Conservation (phyloP, 2,113 vertebrate species). For the Charina bottae region DNA sequence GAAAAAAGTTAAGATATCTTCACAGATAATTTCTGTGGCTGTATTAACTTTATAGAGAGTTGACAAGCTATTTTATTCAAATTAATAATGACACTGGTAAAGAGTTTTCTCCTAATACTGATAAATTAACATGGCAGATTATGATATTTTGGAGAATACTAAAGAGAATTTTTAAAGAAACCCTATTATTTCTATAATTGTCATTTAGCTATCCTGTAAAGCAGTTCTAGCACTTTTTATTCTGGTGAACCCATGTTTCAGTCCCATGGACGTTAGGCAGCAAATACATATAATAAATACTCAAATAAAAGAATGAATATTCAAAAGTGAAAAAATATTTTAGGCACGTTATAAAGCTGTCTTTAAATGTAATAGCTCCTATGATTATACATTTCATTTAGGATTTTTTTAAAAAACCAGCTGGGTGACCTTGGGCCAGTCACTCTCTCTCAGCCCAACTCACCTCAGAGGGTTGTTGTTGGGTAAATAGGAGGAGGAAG, state of each 20-base stretch:
- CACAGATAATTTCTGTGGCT: not conserved
- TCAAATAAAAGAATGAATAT: not conserved
- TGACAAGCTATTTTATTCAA: constrained; percentile 28
- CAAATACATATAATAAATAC: not conserved
- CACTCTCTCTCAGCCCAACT: no score
- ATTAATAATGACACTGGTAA: constrained; percentile 18
- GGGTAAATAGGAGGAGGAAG: no score
- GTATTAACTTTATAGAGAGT: not conserved
- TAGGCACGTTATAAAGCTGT: not conserved
- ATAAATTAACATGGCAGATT: constrained; percentile 35
- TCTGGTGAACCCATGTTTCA: constrained; percentile 1
- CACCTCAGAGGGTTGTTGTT: no score
- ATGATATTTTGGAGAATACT: constrained; percentile 40
- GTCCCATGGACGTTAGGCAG: not conserved
- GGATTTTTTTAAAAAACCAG: not conserved
- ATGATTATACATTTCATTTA: not conserved
- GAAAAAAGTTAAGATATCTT: not conserved
- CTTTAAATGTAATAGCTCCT: rapidly evolving
- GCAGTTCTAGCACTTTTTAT: constrained; percentile 36
- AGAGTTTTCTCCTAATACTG: constrained; percentile 36
- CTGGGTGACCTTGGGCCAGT: no score
- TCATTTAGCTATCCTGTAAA: constrained; percentile 30
- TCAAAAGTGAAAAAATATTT: constrained; percentile 8
- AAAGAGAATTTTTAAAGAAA: constrained; percentile 20
- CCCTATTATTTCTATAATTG: constrained; percentile 19